These are phyloP conservation scores for Drosophila burlai DNA, from an alignment of 1,140 invertebrate genomes.

Conservation along the genomic window DNA sequence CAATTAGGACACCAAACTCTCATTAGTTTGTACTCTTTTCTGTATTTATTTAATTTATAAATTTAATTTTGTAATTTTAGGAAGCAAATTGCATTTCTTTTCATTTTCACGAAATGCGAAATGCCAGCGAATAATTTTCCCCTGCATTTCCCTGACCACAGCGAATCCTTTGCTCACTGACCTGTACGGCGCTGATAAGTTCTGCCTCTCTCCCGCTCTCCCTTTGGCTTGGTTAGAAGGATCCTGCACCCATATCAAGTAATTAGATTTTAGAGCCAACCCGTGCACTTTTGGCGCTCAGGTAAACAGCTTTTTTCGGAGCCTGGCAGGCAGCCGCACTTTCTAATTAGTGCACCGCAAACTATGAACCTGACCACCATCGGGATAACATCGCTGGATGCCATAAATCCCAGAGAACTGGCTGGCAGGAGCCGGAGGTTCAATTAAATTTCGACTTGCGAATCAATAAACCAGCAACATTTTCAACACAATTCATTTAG, in stretches of 20 bases:
- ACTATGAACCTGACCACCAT: constrained; percentile 65
- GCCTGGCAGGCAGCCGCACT: constrained; percentile 12
- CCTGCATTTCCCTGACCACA: neutral
- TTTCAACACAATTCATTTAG: constrained; percentile 76
- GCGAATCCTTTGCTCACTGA: constrained; percentile 43
- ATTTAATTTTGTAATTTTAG: neutral
- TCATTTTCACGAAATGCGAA: neutral
- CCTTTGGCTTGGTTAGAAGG: neutral
- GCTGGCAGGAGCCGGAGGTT: constrained; percentile 40
- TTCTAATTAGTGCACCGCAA: constrained; percentile 73
- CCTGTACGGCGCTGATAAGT: constrained; percentile 64
- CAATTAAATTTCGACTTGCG: constrained; percentile 82
- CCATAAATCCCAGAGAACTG: constrained; percentile 56
- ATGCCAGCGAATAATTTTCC: neutral
- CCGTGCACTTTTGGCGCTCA: constrained; percentile 50
- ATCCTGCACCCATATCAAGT: constrained; percentile 37
- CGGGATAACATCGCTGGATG: constrained; percentile 22
- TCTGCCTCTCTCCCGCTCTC: neutral
- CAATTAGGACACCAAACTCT: neutral
- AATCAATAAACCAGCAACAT: constrained; percentile 80
- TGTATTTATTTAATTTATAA: neutral
- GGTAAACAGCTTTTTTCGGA: constrained; percentile 55
- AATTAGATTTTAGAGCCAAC: constrained; percentile 76
- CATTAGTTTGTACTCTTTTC: neutral
- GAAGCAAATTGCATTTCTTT: neutral